Evolutionary conservation across 2,888 invertebrate genomes (phyloP).

Genomic region (Caenorhabditis imperialis): DNA sequence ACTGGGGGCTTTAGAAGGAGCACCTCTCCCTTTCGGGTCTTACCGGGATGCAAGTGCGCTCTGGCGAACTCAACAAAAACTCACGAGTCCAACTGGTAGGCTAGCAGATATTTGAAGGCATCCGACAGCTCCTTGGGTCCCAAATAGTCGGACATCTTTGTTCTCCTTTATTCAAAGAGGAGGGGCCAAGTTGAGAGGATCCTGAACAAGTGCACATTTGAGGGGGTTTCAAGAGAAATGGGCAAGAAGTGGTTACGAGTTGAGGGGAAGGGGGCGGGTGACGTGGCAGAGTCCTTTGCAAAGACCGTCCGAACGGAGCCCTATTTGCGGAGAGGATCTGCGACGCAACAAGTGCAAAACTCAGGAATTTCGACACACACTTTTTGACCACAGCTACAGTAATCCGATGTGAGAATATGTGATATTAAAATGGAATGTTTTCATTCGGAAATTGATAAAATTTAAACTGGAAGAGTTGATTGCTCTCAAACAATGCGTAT

Average conservation of each 20-base stretch:
- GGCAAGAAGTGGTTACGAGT: not conserved
- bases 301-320: constrained; percentile 13
- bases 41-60: no score
- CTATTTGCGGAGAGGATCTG: constrained; percentile 37
- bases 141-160: constrained; percentile 42
- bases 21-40: not conserved
- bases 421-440: no score
- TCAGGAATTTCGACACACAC: constrained; percentile 16
- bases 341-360: constrained; percentile 50
- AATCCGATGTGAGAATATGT: no score
- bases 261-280: constrained; percentile 9
- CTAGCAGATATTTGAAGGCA: constrained; percentile 47
- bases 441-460: no score
- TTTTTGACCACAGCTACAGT: no score
- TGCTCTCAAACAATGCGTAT: constrained; percentile 16
- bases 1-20: constrained; percentile 10
- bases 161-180: not conserved
- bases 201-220: constrained; percentile 9
- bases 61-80: no score
- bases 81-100: constrained; percentile 45
- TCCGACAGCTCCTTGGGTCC: constrained; percentile 39
- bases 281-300: constrained; percentile 27
- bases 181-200: constrained; percentile 29
- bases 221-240: not conserved
- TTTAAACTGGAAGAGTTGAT: no score